Base-by-base conservation (phyloP, 2,888 invertebrate genomes). In the Creontiades dilutus region DNA sequence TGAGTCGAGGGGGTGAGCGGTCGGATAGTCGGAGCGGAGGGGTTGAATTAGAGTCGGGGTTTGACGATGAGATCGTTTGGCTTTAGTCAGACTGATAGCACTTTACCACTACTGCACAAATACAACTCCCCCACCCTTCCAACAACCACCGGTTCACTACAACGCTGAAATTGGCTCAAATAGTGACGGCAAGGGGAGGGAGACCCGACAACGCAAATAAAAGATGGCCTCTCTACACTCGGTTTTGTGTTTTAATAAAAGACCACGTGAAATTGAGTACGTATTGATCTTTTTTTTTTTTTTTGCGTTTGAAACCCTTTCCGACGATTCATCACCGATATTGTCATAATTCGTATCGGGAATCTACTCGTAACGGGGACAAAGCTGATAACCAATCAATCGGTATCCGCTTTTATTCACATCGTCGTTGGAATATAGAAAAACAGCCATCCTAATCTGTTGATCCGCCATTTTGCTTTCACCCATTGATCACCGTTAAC, bases 1-100 rank as follows among this genome's bases (percentile, higher is more conserved):
- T 37, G 37, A 37, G 11, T 16, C 52, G 52, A 16, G 2, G 61
- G 61, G 61, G 61, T 16, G 16, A 61, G 61, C 0, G 61, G 61
- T 9, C n/a, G 61, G 2, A 61, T n/a, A 19, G 61, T 9, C 2
- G 16, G 9, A 4, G n/a, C 1, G 61, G 16, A 3, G 76, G 46
- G 28, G 76, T 76, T 37, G 28, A 14, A 37, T 27, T 76, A 46
- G 28, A 16, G 61, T n/a, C n/a, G 61, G 61, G 28, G 12, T 23
- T 14, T 23, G 76, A 46, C 11, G 76, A 46, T 11, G 76, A 11
- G 11, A 76, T 76, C 46, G 28, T 28, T 28, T 28, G 28, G 78
- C 46, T 78, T 78, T 46, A 37, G 78, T 78, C 47, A 11, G 37
- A 78, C 46, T 78, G 78, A 78, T 78, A 78, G 78, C 78, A 46